Conservation (phyloP, 2,113 vertebrate genomes). For the Chionomys nivalis region DNA sequence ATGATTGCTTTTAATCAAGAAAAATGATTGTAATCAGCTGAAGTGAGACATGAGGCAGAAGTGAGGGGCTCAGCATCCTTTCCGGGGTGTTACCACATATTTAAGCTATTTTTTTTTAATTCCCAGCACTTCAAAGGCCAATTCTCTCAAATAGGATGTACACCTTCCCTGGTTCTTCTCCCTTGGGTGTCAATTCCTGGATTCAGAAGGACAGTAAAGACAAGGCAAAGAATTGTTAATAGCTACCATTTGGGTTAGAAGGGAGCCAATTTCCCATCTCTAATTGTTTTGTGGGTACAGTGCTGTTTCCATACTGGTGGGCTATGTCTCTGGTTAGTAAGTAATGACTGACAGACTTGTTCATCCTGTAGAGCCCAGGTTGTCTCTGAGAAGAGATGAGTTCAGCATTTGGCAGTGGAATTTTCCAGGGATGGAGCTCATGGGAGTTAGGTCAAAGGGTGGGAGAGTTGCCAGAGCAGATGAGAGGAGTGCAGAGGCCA, state of each 20-base stretch:
- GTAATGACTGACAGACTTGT: background rate
- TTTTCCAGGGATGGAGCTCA: constrained; percentile 57
- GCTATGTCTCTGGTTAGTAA: background rate
- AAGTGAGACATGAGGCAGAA: constrained; percentile 35
- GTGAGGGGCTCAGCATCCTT: constrained; percentile 19
- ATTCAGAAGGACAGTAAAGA: constrained; percentile 2
- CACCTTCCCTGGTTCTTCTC: background rate
- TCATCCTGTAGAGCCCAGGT: background rate
- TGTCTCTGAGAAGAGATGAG: background rate
- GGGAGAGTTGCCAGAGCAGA: constrained; percentile 48
- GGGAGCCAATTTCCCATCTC: background rate
- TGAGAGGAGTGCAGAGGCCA: background rate
- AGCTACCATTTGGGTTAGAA: background rate
- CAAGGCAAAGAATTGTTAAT: background rate
- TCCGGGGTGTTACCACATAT: constrained; percentile 7
- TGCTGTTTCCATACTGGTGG: background rate
- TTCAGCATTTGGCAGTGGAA: constrained; percentile 61
- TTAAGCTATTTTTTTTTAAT: background rate
- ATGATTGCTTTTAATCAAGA: constrained; percentile 61
- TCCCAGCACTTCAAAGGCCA: background rate
- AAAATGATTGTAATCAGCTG: constrained; percentile 62
- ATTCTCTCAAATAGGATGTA: constrained; percentile 21
- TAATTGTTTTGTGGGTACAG: background rate
- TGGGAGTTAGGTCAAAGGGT: constrained; percentile 18
- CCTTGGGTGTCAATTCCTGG: background rate